These are phyloP conservation scores for Spodoptera litura DNA, from an alignment of 1,140 invertebrate genomes.

Conservation along the genomic window DNA sequence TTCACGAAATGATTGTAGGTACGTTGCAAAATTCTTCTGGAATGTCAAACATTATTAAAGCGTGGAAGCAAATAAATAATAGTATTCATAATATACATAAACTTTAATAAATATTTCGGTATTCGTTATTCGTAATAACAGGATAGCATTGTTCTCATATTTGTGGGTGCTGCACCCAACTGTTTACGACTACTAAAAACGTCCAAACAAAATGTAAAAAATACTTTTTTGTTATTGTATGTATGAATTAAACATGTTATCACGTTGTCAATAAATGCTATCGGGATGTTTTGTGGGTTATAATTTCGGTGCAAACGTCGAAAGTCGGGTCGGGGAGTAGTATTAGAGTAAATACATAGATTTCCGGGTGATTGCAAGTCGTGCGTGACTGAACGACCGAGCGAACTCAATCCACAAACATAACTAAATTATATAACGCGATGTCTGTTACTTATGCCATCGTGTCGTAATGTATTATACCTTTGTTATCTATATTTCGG, in stretches of 20 bases:
- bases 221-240: conserved; percentile 17
- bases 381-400: conserved; percentile 57
- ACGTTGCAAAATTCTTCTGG: background rate
- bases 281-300: conserved; percentile 41
- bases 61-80: background rate
- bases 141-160: conserved; percentile 20
- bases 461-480: conserved; percentile 4
- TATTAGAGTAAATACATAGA: conserved; percentile 62
- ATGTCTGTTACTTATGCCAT: background rate
- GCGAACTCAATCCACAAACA: conserved; percentile 45
- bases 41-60: background rate
- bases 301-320: conserved; percentile 49
- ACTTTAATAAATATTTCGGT: conserved; percentile 5
- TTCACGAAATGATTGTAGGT: no score
- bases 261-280: conserved; percentile 43
- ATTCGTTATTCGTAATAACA: conserved; percentile 13
- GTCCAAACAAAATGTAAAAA: conserved; percentile 13
- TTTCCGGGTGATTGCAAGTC: conserved; percentile 57
- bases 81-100: background rate
- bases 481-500: background rate
- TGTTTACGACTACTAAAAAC: conserved; percentile 19
- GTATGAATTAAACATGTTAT: conserved; percentile 33
- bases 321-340: conserved; percentile 46
- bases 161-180: conserved; percentile 2
- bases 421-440: conserved; percentile 41